phyloP scores from a whole-genome alignment of 2,888 invertebrate genomes.

The Cancer borealis region DNA sequence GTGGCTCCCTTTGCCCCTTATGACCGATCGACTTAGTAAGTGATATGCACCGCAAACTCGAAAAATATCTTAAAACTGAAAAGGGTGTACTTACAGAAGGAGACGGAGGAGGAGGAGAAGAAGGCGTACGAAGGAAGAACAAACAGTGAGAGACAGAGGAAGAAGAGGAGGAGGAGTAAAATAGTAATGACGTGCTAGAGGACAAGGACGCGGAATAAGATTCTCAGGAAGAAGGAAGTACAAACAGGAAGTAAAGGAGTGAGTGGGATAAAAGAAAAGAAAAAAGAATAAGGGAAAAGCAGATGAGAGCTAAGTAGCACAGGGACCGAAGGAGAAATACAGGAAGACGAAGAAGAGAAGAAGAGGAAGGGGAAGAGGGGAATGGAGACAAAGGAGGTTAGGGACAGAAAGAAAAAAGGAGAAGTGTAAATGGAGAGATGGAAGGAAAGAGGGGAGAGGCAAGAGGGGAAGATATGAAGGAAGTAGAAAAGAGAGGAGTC shows the following conservation, averaged over 20 bases:
- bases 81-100: neutral
- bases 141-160: no score
- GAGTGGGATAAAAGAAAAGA: neutral
- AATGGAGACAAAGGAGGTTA: neutral
- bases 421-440: constrained; percentile 14
- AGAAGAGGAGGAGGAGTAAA: no score
- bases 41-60: neutral
- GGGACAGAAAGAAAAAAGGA: neutral
- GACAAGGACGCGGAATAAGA: neutral
- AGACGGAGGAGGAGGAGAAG: no score
- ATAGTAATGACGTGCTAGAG: neutral
- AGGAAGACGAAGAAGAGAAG: neutral
- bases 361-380: neutral
- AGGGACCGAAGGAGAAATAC: neutral
- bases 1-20: neutral
- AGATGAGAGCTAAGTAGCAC: neutral
- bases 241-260: neutral
- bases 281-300: neutral
- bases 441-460: neutral
- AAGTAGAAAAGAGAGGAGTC: neutral
- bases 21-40: neutral
- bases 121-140: no score
- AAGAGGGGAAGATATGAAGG: neutral
- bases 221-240: neutral
- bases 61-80: neutral